phyloP scores from a whole-genome alignment of 2,888 invertebrate genomes.

The Ganaspis brasiliensis region DNA sequence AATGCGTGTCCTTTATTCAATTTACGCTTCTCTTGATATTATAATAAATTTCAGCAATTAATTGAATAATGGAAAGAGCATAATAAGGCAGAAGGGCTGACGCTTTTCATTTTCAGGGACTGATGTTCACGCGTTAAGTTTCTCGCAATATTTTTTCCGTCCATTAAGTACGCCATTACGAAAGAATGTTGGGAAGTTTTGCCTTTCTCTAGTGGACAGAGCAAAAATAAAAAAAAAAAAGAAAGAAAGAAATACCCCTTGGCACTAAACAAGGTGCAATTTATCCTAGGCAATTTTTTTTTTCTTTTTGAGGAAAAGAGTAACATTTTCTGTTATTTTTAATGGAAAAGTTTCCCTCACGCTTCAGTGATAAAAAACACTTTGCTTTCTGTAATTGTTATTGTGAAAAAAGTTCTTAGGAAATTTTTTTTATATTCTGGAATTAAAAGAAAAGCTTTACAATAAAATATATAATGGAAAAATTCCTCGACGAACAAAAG shows the following conservation, averaged over 20 bases:
- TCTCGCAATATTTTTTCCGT: slow-evolving; percentile 75
- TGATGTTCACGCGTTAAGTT: slow-evolving; percentile 65
- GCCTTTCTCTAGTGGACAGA: slow-evolving; percentile 48
- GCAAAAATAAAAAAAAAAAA: slow-evolving; percentile 17
- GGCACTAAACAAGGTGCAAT: slow-evolving; percentile 37
- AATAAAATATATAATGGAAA: background rate
- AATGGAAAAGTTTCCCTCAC: background rate
- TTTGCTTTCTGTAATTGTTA: background rate
- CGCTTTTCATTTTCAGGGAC: slow-evolving; percentile 65
- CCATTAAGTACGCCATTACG: slow-evolving; percentile 70
- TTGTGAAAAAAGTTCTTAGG: background rate
- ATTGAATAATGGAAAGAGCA: slow-evolving; percentile 76
- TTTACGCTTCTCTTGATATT: slow-evolving; percentile 66
- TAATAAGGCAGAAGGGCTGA: slow-evolving; percentile 68
- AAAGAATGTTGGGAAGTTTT: slow-evolving; percentile 56
- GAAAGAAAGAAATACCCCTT: slow-evolving; percentile 25
- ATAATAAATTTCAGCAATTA: slow-evolving; percentile 75
- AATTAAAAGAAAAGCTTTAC: background rate
- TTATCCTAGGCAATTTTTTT: background rate
- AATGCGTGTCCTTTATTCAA: slow-evolving; percentile 73
- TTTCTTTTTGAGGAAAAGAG: background rate
- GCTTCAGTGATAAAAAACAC: background rate
- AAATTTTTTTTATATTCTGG: background rate
- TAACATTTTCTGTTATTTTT: slow-evolving; percentile 3
- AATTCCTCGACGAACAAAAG: background rate